Evolutionary conservation across 2,888 invertebrate genomes (phyloP).

Genomic region (Nomada fucata): DNA sequence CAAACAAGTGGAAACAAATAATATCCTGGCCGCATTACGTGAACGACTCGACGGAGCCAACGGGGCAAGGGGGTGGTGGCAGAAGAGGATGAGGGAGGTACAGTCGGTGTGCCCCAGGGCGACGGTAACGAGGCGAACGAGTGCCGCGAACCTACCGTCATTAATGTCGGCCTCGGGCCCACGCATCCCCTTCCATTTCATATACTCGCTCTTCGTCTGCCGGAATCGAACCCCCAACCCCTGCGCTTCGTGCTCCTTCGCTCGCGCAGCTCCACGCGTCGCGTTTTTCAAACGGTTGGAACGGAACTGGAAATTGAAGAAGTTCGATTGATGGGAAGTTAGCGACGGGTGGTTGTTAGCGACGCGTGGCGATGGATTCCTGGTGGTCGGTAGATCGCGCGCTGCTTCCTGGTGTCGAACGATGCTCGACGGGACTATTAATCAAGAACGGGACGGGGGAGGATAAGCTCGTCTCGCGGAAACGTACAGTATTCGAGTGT

Average conservation of each 20-base stretch:
- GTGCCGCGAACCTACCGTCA: slow-evolving; percentile 75
- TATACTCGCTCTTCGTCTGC: slow-evolving; percentile 38
- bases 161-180: slow-evolving; percentile 79
- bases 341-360: slow-evolving; percentile 43
- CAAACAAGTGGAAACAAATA: slow-evolving; percentile 83
- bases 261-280: slow-evolving; percentile 24
- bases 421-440: slow-evolving; percentile 3
- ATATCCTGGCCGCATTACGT: slow-evolving; percentile 81
- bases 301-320: slow-evolving; percentile 57
- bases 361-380: slow-evolving; percentile 45
- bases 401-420: slow-evolving; percentile 29
- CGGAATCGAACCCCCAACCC: slow-evolving; percentile 43
- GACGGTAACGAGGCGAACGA: slow-evolving; percentile 78
- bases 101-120: slow-evolving; percentile 72
- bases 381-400: background rate
- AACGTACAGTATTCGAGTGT: too few relatives aligned
- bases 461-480: background rate
- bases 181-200: slow-evolving; percentile 55
- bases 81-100: slow-evolving; percentile 28
- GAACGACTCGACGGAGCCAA: slow-evolving; percentile 60
- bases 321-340: slow-evolving; percentile 42
- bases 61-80: slow-evolving; percentile 12
- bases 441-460: background rate
- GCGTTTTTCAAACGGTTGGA: slow-evolving; percentile 31
- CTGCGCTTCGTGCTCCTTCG: background rate